Conservation (phyloP, 2,888 invertebrate species). For the Euplagia quadripunctaria region DNA sequence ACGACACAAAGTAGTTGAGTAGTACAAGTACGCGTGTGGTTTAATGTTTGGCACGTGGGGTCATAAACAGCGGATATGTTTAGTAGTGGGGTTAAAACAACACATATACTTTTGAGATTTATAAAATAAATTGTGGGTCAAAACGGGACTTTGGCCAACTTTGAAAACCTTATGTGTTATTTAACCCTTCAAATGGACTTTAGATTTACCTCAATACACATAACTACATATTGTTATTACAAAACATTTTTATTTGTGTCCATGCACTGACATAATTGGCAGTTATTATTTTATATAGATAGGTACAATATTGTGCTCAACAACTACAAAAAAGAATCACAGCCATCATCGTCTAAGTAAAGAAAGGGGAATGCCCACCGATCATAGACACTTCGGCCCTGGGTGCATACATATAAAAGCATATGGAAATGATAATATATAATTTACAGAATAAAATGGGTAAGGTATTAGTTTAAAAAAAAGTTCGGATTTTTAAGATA, state of each 20-base stretch:
- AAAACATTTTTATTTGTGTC: not conserved
- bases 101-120: not conserved
- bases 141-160: constrained; percentile 13
- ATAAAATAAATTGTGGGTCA: not conserved
- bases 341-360: constrained; percentile 4
- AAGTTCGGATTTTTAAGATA: no score
- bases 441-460: no score
- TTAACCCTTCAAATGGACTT: constrained; percentile 4
- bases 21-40: constrained; percentile 31
- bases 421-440: no score
- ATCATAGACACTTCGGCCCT: no score
- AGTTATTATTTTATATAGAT: constrained; percentile 13
- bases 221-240: not conserved
- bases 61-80: constrained; percentile 15
- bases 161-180: constrained; percentile 3
- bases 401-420: no score
- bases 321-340: constrained; percentile 16
- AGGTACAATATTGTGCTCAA: constrained; percentile 8
- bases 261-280: constrained; percentile 4
- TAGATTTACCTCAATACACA: constrained; percentile 8
- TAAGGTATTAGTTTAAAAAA: no score
- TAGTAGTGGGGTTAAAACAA: constrained; percentile 12
- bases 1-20: constrained; percentile 35
- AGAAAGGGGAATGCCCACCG: not conserved
- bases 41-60: constrained; percentile 18